These are phyloP conservation scores for Lepidotrigona ventralis DNA, from an alignment of 1,140 invertebrate genomes.

Conservation along the genomic window DNA sequence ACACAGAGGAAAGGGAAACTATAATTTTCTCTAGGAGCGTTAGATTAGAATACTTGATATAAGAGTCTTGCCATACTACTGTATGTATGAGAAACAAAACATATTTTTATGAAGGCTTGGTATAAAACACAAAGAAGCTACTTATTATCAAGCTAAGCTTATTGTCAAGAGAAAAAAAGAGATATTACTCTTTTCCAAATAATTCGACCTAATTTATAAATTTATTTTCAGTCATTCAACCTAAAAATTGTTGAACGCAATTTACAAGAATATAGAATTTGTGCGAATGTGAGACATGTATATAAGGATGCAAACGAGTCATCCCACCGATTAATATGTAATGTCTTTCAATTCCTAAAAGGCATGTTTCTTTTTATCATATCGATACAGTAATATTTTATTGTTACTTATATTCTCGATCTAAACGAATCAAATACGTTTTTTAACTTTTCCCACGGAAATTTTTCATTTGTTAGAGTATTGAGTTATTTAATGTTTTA, in stretches of 20 bases:
- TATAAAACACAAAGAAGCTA: conserved; percentile 50
- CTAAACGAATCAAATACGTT: background rate
- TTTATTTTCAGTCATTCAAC: conserved; percentile 43
- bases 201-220: conserved; percentile 25
- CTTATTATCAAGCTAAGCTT: conserved; percentile 35
- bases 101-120: conserved; percentile 76
- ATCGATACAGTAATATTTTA: background rate
- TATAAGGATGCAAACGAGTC: conserved; percentile 42
- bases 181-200: conserved; percentile 22
- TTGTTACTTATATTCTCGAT: background rate
- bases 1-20: conserved; percentile 56
- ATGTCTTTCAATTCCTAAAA: conserved; percentile 32
- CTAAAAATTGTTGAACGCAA: background rate
- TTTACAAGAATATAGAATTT: conserved; percentile 29
- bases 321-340: conserved; percentile 53
- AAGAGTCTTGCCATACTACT: conserved; percentile 70
- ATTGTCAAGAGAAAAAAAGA: conserved; percentile 36
- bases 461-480: background rate
- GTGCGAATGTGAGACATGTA: conserved; percentile 36
- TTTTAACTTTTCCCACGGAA: background rate
- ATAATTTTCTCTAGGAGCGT: conserved; percentile 63
- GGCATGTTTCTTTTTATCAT: conserved; percentile 13
- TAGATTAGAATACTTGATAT: conserved; percentile 63
- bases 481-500: conserved; percentile 12
- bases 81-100: conserved; percentile 64